Evolutionary conservation across 2,888 invertebrate species (phyloP), one percentile per base, ranked within the genome.

Genomic region (Euzetes globulus): DNA sequence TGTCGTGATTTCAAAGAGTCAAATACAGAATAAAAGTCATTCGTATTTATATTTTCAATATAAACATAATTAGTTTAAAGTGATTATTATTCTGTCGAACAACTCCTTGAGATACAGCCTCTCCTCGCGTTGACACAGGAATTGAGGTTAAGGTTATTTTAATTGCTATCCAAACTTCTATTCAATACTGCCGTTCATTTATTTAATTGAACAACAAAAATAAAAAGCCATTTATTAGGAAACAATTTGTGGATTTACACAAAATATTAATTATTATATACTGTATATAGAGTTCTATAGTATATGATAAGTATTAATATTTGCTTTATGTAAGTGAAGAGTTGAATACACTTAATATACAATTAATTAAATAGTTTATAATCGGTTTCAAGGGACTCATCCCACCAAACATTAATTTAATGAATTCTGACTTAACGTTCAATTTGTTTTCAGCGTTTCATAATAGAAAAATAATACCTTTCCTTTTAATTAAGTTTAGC

Each of bases 91-190:
- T 63, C 27, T 63, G 63, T 63, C 19, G 58, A 63, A 33, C n/a
- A 63, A 37, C 29, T 33, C 63, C 63, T 63, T 63, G 63, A 63
- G 63, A 63, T 29, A 33, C 63, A 63, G 63, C 33, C 63, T 63
- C 63, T 63, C 37, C 33, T 58, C n/a, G 6, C 11, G 37, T 63
- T 63, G 60, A 63, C 63, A 63, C 37, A 37, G 25, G 37, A 63
- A 63, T 63, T 63, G n/a, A 63, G 63, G 63, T 63, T 63, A 63
- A 63, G 63, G 63, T 63, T 37, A n/a, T 37, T 63, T 27, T 29
- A 3, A 50, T n/a, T 50, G 50, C 50, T 50, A 50, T 50, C 4
- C 50, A 50, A n/a, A 50, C n/a, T 50, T 6, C 50, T 50, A 50
- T 50, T 19, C 50, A 50, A n/a, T 63, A 63, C 63, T 63, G 37